Percentiles rank a stretch among this genome's conserved stretches.
These are phyloP conservation scores for Dynastes tityus DNA, from an alignment of 2,888 invertebrate species.

Conservation along the genomic window DNA sequence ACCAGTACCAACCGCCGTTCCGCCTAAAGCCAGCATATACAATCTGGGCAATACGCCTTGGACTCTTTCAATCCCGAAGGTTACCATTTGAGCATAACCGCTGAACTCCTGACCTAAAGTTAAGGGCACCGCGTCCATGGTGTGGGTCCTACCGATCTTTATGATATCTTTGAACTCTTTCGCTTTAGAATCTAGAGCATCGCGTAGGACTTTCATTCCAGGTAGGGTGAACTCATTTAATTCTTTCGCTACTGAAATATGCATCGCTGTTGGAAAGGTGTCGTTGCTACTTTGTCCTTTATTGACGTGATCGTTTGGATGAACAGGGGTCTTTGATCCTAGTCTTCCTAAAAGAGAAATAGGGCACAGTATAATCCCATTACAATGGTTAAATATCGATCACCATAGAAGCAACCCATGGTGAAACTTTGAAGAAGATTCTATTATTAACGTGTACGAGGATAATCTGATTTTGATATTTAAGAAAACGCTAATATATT, in stretches of 20 bases:
- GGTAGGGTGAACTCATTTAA: conserved; percentile 88
- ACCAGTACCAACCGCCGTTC: conserved; percentile 98
- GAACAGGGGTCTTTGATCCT: conserved; percentile 95
- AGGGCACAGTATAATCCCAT: background rate
- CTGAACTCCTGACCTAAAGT: conserved; percentile 99
- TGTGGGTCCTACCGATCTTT: conserved; percentile 94
- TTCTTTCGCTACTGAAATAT: conserved; percentile 95
- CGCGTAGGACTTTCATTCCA: conserved; percentile 81
- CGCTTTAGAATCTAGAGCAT: conserved; percentile 83
- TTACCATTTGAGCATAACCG: conserved; percentile 90
- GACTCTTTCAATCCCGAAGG: conserved; percentile 88
- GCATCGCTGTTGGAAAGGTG: conserved; percentile 99
- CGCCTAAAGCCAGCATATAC: conserved; percentile 93
- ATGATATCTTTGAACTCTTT: conserved; percentile 91
- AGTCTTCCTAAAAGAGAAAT: conserved; percentile 71
- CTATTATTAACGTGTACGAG: too few species aligned
- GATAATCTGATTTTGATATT: too few species aligned
- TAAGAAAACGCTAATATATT: too few species aligned
- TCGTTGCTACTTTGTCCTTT: conserved; percentile 99
- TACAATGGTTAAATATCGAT: background rate
- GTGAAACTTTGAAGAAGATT: too few species aligned
- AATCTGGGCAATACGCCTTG: conserved; percentile 82
- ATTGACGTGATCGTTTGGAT: conserved; percentile 99
- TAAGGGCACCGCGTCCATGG: conserved; percentile 95
- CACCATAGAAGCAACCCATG: too few species aligned